Percentiles rank a stretch among this genome's conserved stretches.
These are phyloP conservation scores for Gortyna flavago DNA, from an alignment of 2,888 invertebrate species.

Conservation along the genomic window DNA sequence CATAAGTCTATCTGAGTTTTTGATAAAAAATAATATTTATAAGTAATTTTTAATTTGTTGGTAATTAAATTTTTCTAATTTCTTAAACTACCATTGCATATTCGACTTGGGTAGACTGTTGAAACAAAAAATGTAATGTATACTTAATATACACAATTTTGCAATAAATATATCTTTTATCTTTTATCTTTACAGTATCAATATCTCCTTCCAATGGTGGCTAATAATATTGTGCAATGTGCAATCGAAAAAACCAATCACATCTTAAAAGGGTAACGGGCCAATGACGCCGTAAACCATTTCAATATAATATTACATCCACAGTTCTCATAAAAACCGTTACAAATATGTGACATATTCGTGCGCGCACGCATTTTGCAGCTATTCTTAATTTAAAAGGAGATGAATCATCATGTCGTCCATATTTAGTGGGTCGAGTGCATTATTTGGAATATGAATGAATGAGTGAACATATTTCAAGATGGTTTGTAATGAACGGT, in stretches of 20 bases:
- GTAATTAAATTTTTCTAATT: no score
- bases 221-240: slow-evolving; percentile 3
- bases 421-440: slow-evolving; percentile 59
- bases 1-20: background rate
- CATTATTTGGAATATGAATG: slow-evolving; percentile 56
- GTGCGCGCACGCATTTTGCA: slow-evolving; percentile 61
- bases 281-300: slow-evolving; percentile 22
- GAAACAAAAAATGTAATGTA: no score
- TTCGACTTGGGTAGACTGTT: no score
- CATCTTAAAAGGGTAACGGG: slow-evolving; percentile 37
- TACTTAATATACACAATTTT: no score
- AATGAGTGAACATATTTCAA: slow-evolving; percentile 53
- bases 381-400: slow-evolving; percentile 68
- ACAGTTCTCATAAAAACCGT: slow-evolving; percentile 54
- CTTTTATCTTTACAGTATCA: no score
- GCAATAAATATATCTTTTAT: no score
- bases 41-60: no score
- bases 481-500: slow-evolving; percentile 35
- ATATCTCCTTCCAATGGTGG: background rate
- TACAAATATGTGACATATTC: slow-evolving; percentile 63
- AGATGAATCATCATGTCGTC: slow-evolving; percentile 62
- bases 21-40: no score
- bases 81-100: no score
- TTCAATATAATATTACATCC: slow-evolving; percentile 38
- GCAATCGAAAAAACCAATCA: slow-evolving; percentile 26